A percentile compares a stretch with the other conserved stretches of the same genome.
Conservation (phyloP, 2,888 invertebrate species). For the Ophioninae sp. region DNA sequence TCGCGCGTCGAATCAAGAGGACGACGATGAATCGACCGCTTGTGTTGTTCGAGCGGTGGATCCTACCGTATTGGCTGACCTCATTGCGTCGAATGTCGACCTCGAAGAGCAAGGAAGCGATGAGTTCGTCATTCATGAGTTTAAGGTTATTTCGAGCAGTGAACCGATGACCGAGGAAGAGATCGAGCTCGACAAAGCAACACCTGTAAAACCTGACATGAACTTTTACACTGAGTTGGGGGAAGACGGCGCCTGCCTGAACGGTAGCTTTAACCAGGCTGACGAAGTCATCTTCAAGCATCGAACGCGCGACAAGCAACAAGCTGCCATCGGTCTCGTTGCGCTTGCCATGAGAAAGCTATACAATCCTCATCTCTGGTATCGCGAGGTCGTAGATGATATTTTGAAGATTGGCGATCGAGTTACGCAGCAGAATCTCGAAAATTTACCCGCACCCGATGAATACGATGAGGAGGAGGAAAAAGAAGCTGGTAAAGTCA, state of each 20-base stretch:
- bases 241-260: slow-evolving; percentile 77
- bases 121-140: slow-evolving; percentile 73
- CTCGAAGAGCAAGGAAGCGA: slow-evolving; percentile 66
- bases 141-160: slow-evolving; percentile 68
- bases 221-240: slow-evolving; percentile 79
- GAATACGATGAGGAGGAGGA: slow-evolving; percentile 83
- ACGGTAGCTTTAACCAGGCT: slow-evolving; percentile 72
- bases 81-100: slow-evolving; percentile 77
- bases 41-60: slow-evolving; percentile 78
- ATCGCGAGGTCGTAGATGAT: slow-evolving; percentile 83
- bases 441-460: slow-evolving; percentile 83
- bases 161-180: slow-evolving; percentile 74
- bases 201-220: slow-evolving; percentile 78
- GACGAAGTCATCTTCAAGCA: slow-evolving; percentile 82
- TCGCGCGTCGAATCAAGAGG: slow-evolving; percentile 42
- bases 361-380: slow-evolving; percentile 84
- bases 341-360: slow-evolving; percentile 84
- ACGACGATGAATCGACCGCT: slow-evolving; percentile 69
- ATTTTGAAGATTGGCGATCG: slow-evolving; percentile 82
- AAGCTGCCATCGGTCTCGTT: slow-evolving; percentile 83
- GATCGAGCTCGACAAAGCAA: slow-evolving; percentile 71
- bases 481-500: slow-evolving; percentile 78
- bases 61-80: slow-evolving; percentile 75
- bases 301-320: slow-evolving; percentile 79
- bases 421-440: slow-evolving; percentile 80